These are phyloP conservation scores for Chelonia mydas DNA, from an alignment of 2,797 vertebrate species.

Conservation along the genomic window DNA sequence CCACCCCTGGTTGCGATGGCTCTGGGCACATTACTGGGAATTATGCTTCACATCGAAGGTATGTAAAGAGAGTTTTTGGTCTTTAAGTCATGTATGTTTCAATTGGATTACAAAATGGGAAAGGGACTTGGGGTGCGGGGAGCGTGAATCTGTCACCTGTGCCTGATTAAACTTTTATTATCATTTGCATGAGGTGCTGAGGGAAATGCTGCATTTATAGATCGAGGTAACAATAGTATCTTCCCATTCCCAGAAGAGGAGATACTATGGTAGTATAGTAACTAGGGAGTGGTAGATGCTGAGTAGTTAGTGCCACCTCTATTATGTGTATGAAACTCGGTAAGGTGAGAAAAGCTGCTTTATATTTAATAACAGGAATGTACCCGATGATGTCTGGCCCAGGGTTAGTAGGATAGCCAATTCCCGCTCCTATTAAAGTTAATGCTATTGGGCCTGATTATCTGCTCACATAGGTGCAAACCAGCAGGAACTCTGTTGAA, in stretches of 20 bases:
- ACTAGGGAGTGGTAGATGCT: neutral
- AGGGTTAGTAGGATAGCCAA: neutral
- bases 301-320: neutral
- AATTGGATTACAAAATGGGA: neutral
- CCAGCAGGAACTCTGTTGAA: neutral
- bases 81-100: neutral
- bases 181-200: neutral
- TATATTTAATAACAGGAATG: neutral
- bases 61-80: conserved; percentile 57
- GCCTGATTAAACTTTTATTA: neutral
- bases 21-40: conserved; percentile 99
- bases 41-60: conserved; percentile 99
- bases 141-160: neutral
- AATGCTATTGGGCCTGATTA: neutral
- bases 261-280: neutral
- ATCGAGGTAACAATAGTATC: neutral
- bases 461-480: neutral
- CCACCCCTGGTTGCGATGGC: conserved; percentile 98
- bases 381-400: neutral
- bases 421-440: neutral
- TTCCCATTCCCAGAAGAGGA: neutral
- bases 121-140: neutral
- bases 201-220: neutral
- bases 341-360: neutral
- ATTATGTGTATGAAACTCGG: neutral